Conservation (phyloP, 2,113 vertebrate species). For the Dendropsophus ebraccatus region DNA sequence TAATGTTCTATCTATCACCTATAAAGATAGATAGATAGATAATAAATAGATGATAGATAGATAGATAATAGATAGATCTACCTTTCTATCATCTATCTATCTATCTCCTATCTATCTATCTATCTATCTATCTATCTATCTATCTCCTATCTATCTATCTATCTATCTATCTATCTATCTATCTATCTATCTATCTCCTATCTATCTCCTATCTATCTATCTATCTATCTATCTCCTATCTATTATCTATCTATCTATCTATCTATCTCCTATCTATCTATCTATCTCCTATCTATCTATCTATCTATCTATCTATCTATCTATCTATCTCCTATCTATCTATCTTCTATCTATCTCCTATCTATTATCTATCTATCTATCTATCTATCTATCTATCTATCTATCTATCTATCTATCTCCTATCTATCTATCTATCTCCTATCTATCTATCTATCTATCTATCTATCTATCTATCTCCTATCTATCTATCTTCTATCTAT, state of each 20-base stretch:
- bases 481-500: no score
- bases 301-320: background rate
- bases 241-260: background rate
- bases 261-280: background rate
- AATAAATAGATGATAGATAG: no score
- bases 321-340: background rate
- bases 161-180: background rate
- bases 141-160: background rate
- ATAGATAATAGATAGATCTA: background rate
- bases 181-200: background rate
- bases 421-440: no score
- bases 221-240: slow-evolving; percentile 11
- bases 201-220: background rate
- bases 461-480: no score
- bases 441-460: no score
- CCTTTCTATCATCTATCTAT: background rate
- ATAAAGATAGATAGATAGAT: no score
- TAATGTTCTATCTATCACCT: no score
- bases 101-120: background rate
- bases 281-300: background rate
- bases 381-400: no score
- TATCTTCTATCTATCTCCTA: background rate
- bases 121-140: background rate
- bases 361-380: background rate
- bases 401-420: no score